Evolutionary conservation across 2,797 vertebrate genomes (phyloP).

Genomic region (Balearica regulorum): DNA sequence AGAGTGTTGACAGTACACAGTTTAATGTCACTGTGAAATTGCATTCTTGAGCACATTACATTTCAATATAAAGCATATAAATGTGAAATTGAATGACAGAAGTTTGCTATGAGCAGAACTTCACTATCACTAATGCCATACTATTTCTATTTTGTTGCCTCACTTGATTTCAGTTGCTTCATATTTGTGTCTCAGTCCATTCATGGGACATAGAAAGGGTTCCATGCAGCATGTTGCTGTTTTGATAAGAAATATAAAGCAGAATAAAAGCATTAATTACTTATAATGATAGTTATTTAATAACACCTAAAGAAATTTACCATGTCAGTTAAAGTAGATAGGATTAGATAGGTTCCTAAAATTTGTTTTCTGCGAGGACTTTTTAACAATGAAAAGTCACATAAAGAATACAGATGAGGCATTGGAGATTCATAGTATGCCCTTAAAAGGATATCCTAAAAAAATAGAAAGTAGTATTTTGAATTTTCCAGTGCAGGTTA

Average conservation of each 20-base stretch:
- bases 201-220: not conserved
- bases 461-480: not conserved
- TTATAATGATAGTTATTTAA: constrained; percentile 7
- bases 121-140: not conserved
- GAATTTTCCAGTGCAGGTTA: not conserved
- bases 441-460: not conserved
- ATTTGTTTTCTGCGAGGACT: not conserved
- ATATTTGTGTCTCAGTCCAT: not conserved
- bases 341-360: not conserved
- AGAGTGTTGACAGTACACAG: not conserved
- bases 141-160: not conserved
- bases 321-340: not conserved
- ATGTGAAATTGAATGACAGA: not conserved
- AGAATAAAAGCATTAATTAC: constrained; percentile 29
- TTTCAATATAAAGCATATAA: constrained; percentile 21
- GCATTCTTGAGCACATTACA: constrained; percentile 27
- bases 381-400: not conserved
- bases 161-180: not conserved
- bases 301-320: not conserved
- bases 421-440: not conserved
- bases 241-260: constrained; percentile 29
- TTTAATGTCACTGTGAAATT: constrained; percentile 35
- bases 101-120: not conserved
- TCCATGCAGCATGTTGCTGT: not conserved
- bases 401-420: not conserved